phyloP scores from a whole-genome alignment of 1,140 invertebrate species.

The Gonatopus flavifemur region DNA sequence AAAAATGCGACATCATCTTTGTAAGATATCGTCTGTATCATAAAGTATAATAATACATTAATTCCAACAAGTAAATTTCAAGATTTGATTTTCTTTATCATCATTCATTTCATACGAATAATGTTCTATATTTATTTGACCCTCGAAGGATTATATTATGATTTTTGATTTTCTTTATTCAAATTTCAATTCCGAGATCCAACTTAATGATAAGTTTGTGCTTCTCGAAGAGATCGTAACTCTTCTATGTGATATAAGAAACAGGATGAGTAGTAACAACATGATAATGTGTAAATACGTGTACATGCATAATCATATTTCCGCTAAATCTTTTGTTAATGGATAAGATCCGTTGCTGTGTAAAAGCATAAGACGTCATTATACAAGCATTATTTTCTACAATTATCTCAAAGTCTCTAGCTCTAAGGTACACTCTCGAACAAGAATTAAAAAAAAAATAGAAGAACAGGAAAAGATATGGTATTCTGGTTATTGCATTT shows the following conservation, averaged over 20 bases:
- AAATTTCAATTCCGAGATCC: no score
- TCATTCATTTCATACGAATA: not conserved
- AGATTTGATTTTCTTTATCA: constrained; percentile 18
- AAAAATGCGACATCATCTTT: constrained; percentile 43
- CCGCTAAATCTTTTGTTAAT: no score
- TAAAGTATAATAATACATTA: constrained; percentile 50
- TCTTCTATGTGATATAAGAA: constrained; percentile 19
- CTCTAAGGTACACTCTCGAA: not conserved
- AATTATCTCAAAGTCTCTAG: not conserved
- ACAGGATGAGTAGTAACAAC: no score
- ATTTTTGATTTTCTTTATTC: constrained; percentile 7
- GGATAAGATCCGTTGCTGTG: not conserved
- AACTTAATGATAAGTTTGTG: constrained; percentile 21
- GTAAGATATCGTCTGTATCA: constrained; percentile 54
- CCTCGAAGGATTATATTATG: not conserved
- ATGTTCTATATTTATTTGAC: not conserved
- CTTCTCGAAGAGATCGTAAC: constrained; percentile 23
- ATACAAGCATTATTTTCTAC: not conserved
- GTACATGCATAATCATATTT: no score
- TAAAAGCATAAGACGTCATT: not conserved
- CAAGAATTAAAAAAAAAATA: not conserved
- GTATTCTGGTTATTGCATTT: not conserved
- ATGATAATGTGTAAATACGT: no score
- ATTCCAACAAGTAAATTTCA: constrained; percentile 37
- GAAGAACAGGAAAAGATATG: no score